Conservation (phyloP, 2,888 invertebrate genomes). For the Heteromurus nitidus region DNA sequence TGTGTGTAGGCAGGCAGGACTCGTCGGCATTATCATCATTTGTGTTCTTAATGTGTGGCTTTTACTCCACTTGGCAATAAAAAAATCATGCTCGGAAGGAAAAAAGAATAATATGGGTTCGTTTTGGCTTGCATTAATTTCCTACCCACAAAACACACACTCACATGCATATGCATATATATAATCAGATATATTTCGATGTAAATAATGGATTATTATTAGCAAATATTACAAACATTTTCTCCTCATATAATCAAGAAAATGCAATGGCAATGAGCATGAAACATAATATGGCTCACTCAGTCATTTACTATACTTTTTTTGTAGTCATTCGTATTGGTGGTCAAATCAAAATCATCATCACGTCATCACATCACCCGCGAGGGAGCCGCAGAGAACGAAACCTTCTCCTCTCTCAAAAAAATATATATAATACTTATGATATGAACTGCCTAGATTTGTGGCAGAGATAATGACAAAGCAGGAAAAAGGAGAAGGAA, state of each 20-base stretch:
- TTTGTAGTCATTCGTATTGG: constrained; percentile 38
- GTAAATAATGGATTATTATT: constrained; percentile 43
- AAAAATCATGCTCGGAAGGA: constrained; percentile 48
- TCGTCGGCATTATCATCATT: constrained; percentile 52
- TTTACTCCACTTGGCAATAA: constrained; percentile 59
- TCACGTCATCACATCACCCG: constrained; percentile 39
- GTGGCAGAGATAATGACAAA: constrained; percentile 64
- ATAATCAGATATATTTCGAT: constrained; percentile 36
- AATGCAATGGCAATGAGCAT: constrained; percentile 52
- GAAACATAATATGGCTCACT: constrained; percentile 51
- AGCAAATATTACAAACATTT: constrained; percentile 51
- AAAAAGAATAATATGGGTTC: constrained; percentile 23
- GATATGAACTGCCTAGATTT: constrained; percentile 49
- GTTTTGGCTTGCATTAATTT: constrained; percentile 50
- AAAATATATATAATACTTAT: constrained; percentile 24
- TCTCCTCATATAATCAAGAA: neutral
- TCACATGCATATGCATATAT: too few relatives aligned
- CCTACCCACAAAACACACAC: constrained; percentile 56
- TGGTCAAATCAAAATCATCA: constrained; percentile 56
- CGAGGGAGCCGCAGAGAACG: constrained; percentile 30
- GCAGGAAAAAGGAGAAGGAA: constrained; percentile 65
- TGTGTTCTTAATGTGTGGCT: constrained; percentile 63
- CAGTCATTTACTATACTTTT: constrained; percentile 19
- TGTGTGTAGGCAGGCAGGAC: neutral
- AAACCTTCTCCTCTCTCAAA: too few relatives aligned